These are phyloP conservation scores for Sabellastarte sp. DNA, from an alignment of 2,888 invertebrate species.

Conservation along the genomic window DNA sequence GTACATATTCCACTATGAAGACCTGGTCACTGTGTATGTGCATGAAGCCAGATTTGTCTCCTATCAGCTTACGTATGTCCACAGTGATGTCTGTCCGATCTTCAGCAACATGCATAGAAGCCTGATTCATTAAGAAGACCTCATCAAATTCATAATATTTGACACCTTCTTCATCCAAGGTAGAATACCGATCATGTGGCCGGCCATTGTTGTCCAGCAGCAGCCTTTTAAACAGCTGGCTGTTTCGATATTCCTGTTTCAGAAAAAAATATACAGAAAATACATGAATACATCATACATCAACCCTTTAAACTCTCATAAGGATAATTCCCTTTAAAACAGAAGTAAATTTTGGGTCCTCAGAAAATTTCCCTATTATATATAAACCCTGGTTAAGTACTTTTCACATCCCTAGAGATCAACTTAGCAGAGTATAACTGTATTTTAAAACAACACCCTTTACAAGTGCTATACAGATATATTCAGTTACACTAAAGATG, in stretches of 20 bases:
- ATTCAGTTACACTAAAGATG: no score
- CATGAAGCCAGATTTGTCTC: slow-evolving; percentile 38
- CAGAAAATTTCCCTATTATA: no score
- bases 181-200: slow-evolving; percentile 35
- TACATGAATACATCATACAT: no score
- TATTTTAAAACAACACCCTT: no score
- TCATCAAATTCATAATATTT: slow-evolving; percentile 35
- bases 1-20: slow-evolving; percentile 31
- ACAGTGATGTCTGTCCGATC: slow-evolving; percentile 19
- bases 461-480: no score
- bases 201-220: slow-evolving; percentile 34
- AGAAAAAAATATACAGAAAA: no score
- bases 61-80: slow-evolving; percentile 28
- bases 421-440: no score
- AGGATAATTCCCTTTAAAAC: no score
- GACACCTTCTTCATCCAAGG: slow-evolving; percentile 31
- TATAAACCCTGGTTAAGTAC: no score
- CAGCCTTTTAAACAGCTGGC: slow-evolving; percentile 29
- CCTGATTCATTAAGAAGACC: slow-evolving; percentile 34
- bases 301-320: no score
- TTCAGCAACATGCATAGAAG: slow-evolving; percentile 33
- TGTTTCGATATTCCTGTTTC: slow-evolving; percentile 30
- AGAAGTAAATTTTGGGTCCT: no score
- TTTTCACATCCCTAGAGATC: no score
- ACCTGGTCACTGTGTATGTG: slow-evolving; percentile 33